Evolutionary conservation across 2,797 vertebrate species (phyloP), one percentile per base, ranked within the genome.

Genomic region (Zenarchopterus dispar): DNA sequence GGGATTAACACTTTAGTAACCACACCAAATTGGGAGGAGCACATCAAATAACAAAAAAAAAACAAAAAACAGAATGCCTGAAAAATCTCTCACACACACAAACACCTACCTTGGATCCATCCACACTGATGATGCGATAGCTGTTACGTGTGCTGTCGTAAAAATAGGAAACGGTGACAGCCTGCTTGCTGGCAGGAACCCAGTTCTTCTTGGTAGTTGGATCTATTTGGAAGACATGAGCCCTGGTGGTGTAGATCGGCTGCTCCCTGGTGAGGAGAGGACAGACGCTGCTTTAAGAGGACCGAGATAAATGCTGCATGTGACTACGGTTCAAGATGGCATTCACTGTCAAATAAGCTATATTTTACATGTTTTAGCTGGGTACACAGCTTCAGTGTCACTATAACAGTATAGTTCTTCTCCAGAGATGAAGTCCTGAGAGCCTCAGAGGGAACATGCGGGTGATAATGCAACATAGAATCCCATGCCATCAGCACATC

Each of bases 201-300:
- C 97, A 99, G 95, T 99, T 99, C 92, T 98, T 99, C 93, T 99
- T 99, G 77, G 97, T 99, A 92, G 93, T 98, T 82, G 97, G 97
- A 91, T 99, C 97, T 60, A 99, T 99, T 91, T 99, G 97, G 96
- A 99, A 99, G 95, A 99, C 97, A 28, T 99, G 97, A 87, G 97
- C 97, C 92, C 96, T 88, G 43, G 97, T 99, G 92, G 96, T 99
- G 94, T 96, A 99, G 94, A 99, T 98, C 88, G 97, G 97, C 92
- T 98, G 97, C 78, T 99, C 97, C 93, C 97, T 99, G 86, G 28
- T 28, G 5, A 4, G 7, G 28, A 28, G 28, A 28, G 28, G 5
- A 28, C 11, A 36, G 33, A 36, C 33, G 13, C 1, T 10, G 42
- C 77, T 50, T 78, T 51, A 49, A 21, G 26, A 31, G 15, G 19